These are phyloP conservation scores for Cydia pomonella DNA, from an alignment of 1,140 invertebrate species.

Conservation along the genomic window DNA sequence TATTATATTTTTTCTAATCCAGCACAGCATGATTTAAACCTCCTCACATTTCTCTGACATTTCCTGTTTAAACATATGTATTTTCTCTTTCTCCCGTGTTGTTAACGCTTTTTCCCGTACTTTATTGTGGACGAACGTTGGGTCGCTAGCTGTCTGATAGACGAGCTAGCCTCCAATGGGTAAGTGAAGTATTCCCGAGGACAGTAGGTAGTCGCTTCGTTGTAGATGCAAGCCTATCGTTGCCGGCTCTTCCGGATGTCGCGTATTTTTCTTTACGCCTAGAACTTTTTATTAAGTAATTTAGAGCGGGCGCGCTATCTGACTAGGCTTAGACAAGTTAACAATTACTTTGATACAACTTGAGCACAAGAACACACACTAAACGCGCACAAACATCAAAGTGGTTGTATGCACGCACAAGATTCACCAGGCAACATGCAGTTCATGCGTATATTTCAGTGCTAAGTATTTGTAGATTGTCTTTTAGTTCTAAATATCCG, in stretches of 20 bases:
- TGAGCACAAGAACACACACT: constrained; percentile 30
- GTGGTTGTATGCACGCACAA: constrained; percentile 24
- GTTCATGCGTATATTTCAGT: constrained; percentile 11
- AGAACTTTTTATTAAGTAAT: constrained; percentile 11
- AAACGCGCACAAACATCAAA: constrained; percentile 19
- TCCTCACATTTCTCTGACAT: constrained; percentile 53
- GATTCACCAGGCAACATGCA: constrained; percentile 4
- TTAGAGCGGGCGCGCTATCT: constrained; percentile 20
- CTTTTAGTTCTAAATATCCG: background rate
- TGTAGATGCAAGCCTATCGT: constrained; percentile 39
- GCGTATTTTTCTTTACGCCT: constrained; percentile 28
- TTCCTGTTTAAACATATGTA: constrained; percentile 68
- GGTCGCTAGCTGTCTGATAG: constrained; percentile 89
- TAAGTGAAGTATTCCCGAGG: constrained; percentile 82
- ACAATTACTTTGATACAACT: constrained; percentile 10
- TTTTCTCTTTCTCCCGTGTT: constrained; percentile 82
- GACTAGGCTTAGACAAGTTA: constrained; percentile 2
- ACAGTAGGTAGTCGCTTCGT: constrained; percentile 69
- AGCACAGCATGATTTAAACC: constrained; percentile 71
- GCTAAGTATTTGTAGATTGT: background rate
- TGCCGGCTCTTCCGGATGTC: too few relatives aligned
- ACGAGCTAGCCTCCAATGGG: constrained; percentile 90
- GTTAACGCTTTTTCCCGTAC: constrained; percentile 82
- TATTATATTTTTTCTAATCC: constrained; percentile 43
- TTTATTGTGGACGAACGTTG: constrained; percentile 75